Percentiles rank a stretch among this genome's conserved stretches.
Evolutionary conservation across 2,797 vertebrate species (phyloP).

Genomic region (Intellagama lesueurii): DNA sequence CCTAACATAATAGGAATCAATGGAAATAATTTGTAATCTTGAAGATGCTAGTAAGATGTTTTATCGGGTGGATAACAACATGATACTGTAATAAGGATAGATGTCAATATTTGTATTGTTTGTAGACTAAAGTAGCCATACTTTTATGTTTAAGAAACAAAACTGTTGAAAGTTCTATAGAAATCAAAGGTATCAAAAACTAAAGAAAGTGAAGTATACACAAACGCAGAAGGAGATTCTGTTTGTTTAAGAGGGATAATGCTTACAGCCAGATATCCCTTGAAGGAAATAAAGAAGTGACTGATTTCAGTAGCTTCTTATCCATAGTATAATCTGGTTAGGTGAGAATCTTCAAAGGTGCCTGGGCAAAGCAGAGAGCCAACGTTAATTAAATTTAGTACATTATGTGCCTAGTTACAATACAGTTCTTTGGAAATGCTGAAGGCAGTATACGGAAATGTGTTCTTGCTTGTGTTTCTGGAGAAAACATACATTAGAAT

Average conservation of each 20-base stretch:
- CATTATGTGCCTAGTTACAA: neutral
- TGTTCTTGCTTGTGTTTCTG: neutral
- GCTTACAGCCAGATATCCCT: neutral
- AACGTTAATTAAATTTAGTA: neutral
- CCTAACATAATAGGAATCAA: neutral
- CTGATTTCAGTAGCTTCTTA: neutral
- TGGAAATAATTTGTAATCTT: neutral
- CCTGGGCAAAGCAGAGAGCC: neutral
- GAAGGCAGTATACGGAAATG: neutral
- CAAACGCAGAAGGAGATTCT: neutral
- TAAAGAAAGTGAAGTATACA: neutral
- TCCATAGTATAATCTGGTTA: neutral
- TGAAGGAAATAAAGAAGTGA: slow-evolving; percentile 8
- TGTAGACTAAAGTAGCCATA: slow-evolving; percentile 19
- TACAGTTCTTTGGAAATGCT: neutral
- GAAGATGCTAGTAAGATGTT: neutral
- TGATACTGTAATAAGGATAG: neutral
- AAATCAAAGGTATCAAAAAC: neutral
- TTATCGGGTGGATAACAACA: neutral
- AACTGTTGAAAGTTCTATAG: neutral
- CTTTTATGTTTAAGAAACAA: accelerated
- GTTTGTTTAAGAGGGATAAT: neutral
- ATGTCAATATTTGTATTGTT: accelerated
- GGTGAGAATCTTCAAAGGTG: neutral
- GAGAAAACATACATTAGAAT: neutral